Base-by-base conservation (phyloP, 1,140 invertebrate genomes). In the Lucilia cuprina region DNA sequence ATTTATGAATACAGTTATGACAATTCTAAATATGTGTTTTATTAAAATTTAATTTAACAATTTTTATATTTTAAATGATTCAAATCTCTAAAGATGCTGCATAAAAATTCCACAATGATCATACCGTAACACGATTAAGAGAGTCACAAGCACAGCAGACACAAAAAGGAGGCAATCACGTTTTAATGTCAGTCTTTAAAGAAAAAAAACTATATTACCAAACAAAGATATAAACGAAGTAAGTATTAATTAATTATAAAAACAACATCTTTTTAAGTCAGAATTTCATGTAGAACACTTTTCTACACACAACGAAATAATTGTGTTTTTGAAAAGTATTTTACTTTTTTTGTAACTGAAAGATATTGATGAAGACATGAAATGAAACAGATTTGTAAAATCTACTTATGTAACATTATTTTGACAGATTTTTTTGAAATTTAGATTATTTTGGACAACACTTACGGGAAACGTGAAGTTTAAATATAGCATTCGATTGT, bases 221-320 rank as follows among this genome's bases (percentile, higher is more conserved):
- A 80, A 50, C 77, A 80, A 10, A 80, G 77, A 80, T 80, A 80
- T 78, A 80, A 80, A 49, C 41, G 77, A 25, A 47, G 65, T 80
- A 80, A 50, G 77, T 80, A 80, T 80, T 49, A 50, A 80, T 80
- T 80, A 80, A 77, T 80, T 80, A 49, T 80, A 80, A 25, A 12
- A 80, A 49, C 77, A 80, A 50, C 77, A 47, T 34, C 41, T 70
- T 70, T 70, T 70, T 21, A 19, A 21, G 21, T 70, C n/a, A 21
- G 50, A 55, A 25, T 21, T 25, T 25, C 21, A 19, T 21, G 1
- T 10, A 70, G 65, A 19, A 21, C 65, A 60, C 5, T 12, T 60
- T 60, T 2, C 2, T 60, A 60, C 55, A 60, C 55, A n/a, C 14
- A 60, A 60, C n/a, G 5, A 60, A 77, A 78, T n/a, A 47, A 78